Conservation (phyloP, 1,140 invertebrate species). For the Drosophila leontia region DNA sequence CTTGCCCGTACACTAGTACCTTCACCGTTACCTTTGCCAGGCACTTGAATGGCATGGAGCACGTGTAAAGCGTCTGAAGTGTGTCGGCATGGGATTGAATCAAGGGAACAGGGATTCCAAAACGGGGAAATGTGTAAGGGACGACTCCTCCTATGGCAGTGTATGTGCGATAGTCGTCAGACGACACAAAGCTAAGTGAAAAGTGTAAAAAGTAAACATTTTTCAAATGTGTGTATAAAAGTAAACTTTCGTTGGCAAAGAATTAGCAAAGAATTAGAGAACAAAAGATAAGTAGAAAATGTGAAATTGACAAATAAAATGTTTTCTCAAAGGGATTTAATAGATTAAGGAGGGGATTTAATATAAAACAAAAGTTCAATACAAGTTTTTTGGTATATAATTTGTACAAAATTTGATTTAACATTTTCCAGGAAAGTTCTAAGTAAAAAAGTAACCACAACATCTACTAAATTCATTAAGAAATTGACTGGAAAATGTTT, state of each 20-base stretch:
- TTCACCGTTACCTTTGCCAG: constrained; percentile 17
- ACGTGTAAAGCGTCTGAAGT: constrained; percentile 79
- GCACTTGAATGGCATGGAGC: constrained; percentile 75
- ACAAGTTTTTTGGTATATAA: too few relatives aligned
- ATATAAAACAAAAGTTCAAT: not conserved
- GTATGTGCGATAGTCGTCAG: constrained; percentile 42
- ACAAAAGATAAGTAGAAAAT: constrained; percentile 12
- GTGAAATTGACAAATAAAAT: constrained; percentile 15
- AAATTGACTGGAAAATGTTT: not conserved
- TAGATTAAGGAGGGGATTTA: not conserved
- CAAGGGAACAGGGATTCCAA: constrained; percentile 35
- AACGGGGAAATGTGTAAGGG: constrained; percentile 3
- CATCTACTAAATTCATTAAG: not conserved
- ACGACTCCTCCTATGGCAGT: constrained; percentile 1
- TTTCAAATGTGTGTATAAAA: constrained; percentile 21
- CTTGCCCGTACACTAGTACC: not conserved
- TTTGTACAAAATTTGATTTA: not conserved
- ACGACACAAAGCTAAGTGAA: constrained; percentile 51
- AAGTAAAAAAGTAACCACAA: not conserved
- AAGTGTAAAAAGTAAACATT: constrained; percentile 51
- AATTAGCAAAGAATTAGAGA: constrained; percentile 18
- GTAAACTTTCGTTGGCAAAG: constrained; percentile 31
- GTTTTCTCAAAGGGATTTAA: constrained; percentile 10
- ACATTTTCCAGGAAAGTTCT: not conserved
- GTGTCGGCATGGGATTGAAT: constrained; percentile 78